Evolutionary conservation across 2,888 invertebrate species (phyloP).

Genomic region (Melieria crassipennis): DNA sequence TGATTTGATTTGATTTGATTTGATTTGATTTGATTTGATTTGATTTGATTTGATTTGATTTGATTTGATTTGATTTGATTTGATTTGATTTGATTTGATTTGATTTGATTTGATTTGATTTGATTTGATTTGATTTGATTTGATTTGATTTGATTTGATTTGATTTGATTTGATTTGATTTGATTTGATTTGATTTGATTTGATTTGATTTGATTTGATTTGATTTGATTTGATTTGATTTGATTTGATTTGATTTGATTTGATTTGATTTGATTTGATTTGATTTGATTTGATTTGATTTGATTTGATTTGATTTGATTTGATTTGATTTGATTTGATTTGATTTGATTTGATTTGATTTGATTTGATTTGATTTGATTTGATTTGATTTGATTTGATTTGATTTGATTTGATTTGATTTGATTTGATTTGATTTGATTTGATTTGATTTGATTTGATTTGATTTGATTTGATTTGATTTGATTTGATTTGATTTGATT

Average conservation of each 20-base stretch:
- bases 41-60: conserved; percentile 28
- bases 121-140: conserved; percentile 11
- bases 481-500: neutral
- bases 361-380: conserved; percentile 1
- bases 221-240: conserved; percentile 16
- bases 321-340: too few relatives aligned
- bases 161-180: conserved; percentile 30
- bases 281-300: conserved; percentile 27
- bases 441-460: too few relatives aligned
- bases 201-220: too few relatives aligned
- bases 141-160: neutral
- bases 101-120: too few relatives aligned
- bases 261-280: conserved; percentile 1
- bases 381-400: conserved; percentile 13
- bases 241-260: conserved; percentile 9
- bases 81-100: too few relatives aligned
- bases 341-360: conserved; percentile 16
- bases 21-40: neutral
- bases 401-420: conserved; percentile 29
- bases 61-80: too few relatives aligned
- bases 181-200: too few relatives aligned
- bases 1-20: conserved; percentile 16
- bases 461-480: conserved; percentile 16
- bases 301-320: too few relatives aligned
- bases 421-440: too few relatives aligned